These are phyloP conservation scores for Mamestra configurata DNA, from an alignment of 1,140 invertebrate genomes.

Conservation along the genomic window DNA sequence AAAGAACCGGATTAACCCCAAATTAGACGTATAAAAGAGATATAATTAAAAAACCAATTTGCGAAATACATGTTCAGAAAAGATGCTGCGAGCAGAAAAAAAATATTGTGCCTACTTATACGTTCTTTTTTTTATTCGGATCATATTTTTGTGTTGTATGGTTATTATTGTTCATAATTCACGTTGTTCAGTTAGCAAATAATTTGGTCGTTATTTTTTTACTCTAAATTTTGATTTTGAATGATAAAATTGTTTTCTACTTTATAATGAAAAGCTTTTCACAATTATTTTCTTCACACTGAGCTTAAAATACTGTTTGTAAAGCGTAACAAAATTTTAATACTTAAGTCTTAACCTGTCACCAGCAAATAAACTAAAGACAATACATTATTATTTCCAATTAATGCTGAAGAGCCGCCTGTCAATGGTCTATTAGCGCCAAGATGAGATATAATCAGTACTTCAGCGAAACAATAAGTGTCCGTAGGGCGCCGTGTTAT, in stretches of 20 bases:
- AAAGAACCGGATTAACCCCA: conserved; percentile 77
- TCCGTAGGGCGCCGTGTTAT: conserved; percentile 74
- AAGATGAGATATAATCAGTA: conserved; percentile 77
- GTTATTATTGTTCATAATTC: conserved; percentile 7
- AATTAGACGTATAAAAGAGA: conserved; percentile 76
- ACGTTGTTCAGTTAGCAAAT: conserved; percentile 1
- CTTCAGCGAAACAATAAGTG: conserved; percentile 76
- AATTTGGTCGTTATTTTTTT: neutral
- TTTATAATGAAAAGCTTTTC: too few species aligned
- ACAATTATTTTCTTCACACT: too few species aligned
- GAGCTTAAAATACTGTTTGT: too few species aligned
- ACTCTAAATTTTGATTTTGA: neutral
- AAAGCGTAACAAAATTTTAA: neutral
- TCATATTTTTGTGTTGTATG: conserved; percentile 18
- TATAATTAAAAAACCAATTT: conserved; percentile 85
- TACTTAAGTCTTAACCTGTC: conserved; percentile 31
- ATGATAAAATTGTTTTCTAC: too few species aligned
- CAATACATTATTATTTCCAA: conserved; percentile 56
- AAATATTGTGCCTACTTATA: conserved; percentile 11
- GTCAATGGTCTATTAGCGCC: conserved; percentile 72
- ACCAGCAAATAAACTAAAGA: conserved; percentile 36
- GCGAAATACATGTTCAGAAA: conserved; percentile 68
- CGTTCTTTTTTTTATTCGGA: neutral
- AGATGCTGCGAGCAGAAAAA: conserved; percentile 38
- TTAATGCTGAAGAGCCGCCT: conserved; percentile 62